Percentiles rank a stretch among this genome's conserved stretches.
Evolutionary conservation across 1,140 invertebrate species (phyloP).

Genomic region (Zaprionus ornatus): DNA sequence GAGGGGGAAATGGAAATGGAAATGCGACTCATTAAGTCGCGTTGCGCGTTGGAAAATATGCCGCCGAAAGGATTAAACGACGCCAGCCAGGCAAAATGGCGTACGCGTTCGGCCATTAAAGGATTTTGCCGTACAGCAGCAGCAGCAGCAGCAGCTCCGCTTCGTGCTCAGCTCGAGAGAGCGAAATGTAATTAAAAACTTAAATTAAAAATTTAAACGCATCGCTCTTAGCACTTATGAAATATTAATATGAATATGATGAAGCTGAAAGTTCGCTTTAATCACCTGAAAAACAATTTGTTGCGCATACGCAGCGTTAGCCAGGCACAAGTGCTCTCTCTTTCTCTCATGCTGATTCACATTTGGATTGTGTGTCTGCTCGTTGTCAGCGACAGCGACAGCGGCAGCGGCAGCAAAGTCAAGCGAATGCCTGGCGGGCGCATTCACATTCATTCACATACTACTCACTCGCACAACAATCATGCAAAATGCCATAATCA

Average conservation of each 20-base stretch:
- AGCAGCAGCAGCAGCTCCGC: too few relatives aligned
- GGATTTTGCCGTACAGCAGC: conserved; percentile 35
- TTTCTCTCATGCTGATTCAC: not conserved
- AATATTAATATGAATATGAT: conserved; percentile 71
- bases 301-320: conserved; percentile 18
- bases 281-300: conserved; percentile 57
- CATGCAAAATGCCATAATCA: conserved; percentile 52
- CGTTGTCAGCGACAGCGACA: conserved; percentile 17
- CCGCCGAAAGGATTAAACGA: conserved; percentile 70
- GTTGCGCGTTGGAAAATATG: conserved; percentile 66
- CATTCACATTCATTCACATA: conserved; percentile 26
- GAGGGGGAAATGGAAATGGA: conserved; percentile 9
- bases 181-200: conserved; percentile 73
- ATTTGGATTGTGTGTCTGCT: conserved; percentile 3
- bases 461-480: conserved; percentile 8
- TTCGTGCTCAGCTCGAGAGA: conserved; percentile 14
- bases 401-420: conserved; percentile 3
- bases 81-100: conserved; percentile 49
- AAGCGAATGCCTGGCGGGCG: conserved; percentile 20
- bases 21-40: conserved; percentile 72
- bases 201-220: conserved; percentile 67
- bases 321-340: not conserved
- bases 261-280: conserved; percentile 30
- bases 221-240: conserved; percentile 61
- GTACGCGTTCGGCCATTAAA: conserved; percentile 60